Conservation (phyloP, 2,797 vertebrate species). For the Ataeniobius toweri region DNA sequence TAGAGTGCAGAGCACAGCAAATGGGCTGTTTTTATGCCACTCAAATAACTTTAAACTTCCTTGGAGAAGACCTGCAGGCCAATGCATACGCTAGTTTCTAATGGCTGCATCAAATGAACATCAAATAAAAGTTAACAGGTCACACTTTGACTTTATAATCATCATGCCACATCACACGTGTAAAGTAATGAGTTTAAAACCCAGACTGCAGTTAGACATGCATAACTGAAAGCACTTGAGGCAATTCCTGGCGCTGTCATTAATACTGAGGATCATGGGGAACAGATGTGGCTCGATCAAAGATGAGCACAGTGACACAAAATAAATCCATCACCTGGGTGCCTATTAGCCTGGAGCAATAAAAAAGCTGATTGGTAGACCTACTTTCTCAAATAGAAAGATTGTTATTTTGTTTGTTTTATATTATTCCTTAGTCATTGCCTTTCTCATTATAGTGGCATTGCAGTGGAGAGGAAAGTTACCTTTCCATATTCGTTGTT, state of each 20-base stretch:
- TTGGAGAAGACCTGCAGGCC: constrained; percentile 19
- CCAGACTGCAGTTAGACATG: constrained; percentile 38
- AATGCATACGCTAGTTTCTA: constrained; percentile 17
- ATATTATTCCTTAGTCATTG: neutral
- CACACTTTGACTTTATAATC: constrained; percentile 51
- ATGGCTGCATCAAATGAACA: constrained; percentile 7
- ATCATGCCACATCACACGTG: constrained; percentile 49
- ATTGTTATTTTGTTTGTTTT: neutral
- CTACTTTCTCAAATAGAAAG: neutral
- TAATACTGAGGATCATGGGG: constrained; percentile 51
- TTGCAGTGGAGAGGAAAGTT: neutral
- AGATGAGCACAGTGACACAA: constrained; percentile 55
- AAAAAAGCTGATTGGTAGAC: constrained; percentile 39
- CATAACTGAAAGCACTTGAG: constrained; percentile 58
- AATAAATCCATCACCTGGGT: constrained; percentile 60
- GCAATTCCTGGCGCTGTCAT: constrained; percentile 60
- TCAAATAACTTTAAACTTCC: constrained; percentile 16
- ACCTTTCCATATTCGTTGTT: neutral
- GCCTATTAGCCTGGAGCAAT: constrained; percentile 38
- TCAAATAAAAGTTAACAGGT: constrained; percentile 40
- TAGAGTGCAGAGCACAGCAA: neutral
- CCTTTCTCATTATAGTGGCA: constrained; percentile 2
- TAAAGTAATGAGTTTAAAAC: constrained; percentile 47
- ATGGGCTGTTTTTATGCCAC: constrained; percentile 7
- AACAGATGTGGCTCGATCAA: constrained; percentile 71